These are phyloP conservation scores for Lagria hirta DNA, from an alignment of 2,888 invertebrate genomes.

Conservation along the genomic window DNA sequence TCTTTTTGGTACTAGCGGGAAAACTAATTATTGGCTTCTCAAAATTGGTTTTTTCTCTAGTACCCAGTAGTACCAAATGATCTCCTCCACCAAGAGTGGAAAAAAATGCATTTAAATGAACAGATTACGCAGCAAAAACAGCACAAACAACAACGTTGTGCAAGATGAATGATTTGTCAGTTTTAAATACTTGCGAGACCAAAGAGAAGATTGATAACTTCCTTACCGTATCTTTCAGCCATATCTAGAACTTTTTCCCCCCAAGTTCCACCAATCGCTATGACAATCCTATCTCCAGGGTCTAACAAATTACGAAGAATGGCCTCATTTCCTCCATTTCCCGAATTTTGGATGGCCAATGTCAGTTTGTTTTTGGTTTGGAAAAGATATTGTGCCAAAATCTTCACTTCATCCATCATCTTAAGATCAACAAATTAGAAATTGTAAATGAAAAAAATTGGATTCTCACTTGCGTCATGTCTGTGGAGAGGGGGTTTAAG, in stretches of 20 bases:
- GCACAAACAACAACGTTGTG: too few species aligned
- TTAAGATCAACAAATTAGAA: not conserved
- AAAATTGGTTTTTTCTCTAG: too few species aligned
- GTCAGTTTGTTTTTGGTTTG: constrained; percentile 78
- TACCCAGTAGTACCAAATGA: too few species aligned
- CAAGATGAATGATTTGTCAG: too few species aligned
- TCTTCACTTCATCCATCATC: constrained; percentile 46
- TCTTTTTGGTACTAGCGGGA: too few species aligned
- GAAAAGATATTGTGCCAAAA: constrained; percentile 77
- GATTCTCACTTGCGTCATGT: constrained; percentile 2
- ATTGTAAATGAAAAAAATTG: constrained; percentile 1
- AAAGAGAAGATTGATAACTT: too few species aligned
- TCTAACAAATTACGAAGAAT: constrained; percentile 75
- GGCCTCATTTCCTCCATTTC: constrained; percentile 76
- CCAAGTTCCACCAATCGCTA: constrained; percentile 78
- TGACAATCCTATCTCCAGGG: constrained; percentile 69
- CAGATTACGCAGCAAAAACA: too few species aligned
- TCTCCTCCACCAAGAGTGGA: too few species aligned
- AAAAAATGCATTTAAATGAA: constrained; percentile 3
- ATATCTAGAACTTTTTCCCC: constrained; percentile 73
- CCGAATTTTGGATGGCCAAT: constrained; percentile 73
- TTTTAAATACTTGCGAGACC: too few species aligned
- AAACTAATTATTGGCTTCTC: too few species aligned
- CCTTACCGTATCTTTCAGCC: constrained; percentile 65
- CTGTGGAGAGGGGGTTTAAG: constrained; percentile 2